A percentile compares a stretch with the other conserved stretches of the same genome.
Conservation (phyloP, 2,113 vertebrate genomes). For the Microtus montanus region DNA sequence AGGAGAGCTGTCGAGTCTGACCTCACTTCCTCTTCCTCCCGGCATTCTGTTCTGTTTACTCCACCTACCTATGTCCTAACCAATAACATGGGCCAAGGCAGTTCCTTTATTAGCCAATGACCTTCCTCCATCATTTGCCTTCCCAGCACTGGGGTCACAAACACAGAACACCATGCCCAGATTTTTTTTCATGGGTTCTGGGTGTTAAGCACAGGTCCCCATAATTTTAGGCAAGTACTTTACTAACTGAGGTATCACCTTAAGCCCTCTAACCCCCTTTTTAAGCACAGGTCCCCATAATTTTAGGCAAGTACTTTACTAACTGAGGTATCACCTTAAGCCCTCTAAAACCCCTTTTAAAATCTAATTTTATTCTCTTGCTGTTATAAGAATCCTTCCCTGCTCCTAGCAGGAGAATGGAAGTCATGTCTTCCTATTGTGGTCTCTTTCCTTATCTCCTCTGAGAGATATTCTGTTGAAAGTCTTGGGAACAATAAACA, state of each 20-base stretch:
- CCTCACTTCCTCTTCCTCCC: too few relatives aligned
- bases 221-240: background rate
- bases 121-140: too few relatives aligned
- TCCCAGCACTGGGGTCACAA: too few relatives aligned
- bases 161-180: background rate
- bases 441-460: background rate
- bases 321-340: background rate
- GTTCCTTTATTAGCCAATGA: too few relatives aligned
- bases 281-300: background rate
- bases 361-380: constrained; percentile 34
- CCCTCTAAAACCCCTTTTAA: background rate
- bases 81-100: too few relatives aligned
- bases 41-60: too few relatives aligned
- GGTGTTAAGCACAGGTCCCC: background rate
- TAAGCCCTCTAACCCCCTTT: background rate
- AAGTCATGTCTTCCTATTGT: background rate
- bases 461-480: background rate
- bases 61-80: too few relatives aligned
- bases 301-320: background rate
- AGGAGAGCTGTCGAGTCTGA: too few relatives aligned
- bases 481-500: background rate
- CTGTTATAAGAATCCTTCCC: background rate
- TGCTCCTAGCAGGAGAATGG: background rate
- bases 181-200: background rate
- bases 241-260: background rate